Percentiles rank a stretch among this genome's conserved stretches.
Conservation (phyloP, 2,888 invertebrate species). For the Acleris emargana region DNA sequence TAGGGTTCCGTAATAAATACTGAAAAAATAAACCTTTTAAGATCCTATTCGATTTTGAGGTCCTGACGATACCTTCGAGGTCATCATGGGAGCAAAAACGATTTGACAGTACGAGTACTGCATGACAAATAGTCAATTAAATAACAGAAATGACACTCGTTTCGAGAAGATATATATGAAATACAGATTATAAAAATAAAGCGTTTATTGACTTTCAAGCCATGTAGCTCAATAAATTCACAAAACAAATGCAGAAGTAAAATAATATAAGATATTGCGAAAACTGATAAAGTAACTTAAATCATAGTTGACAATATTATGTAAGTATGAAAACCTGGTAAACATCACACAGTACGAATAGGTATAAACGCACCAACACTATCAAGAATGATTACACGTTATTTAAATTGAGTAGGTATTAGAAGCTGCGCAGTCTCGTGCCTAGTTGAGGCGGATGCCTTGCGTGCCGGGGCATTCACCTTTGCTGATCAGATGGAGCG, state of each 20-base stretch:
- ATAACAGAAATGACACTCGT: no score
- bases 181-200: constrained; percentile 10
- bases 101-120: no score
- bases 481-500: constrained; percentile 82
- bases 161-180: no score
- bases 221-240: constrained; percentile 7
- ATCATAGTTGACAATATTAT: neutral
- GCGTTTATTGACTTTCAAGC: constrained; percentile 23
- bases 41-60: no score
- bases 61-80: no score
- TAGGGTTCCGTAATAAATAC: no score
- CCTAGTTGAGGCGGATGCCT: constrained; percentile 85
- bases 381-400: neutral
- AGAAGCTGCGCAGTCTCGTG: constrained; percentile 15
- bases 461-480: constrained; percentile 86
- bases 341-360: no score
- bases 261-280: neutral
- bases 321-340: neutral
- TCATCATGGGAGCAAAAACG: no score
- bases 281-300: neutral
- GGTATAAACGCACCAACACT: neutral
- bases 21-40: no score
- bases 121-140: no score
- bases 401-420: constrained; percentile 4
- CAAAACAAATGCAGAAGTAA: constrained; percentile 10